Conservation (phyloP, 2,888 invertebrate species). For the Drosophila neonasuta region DNA sequence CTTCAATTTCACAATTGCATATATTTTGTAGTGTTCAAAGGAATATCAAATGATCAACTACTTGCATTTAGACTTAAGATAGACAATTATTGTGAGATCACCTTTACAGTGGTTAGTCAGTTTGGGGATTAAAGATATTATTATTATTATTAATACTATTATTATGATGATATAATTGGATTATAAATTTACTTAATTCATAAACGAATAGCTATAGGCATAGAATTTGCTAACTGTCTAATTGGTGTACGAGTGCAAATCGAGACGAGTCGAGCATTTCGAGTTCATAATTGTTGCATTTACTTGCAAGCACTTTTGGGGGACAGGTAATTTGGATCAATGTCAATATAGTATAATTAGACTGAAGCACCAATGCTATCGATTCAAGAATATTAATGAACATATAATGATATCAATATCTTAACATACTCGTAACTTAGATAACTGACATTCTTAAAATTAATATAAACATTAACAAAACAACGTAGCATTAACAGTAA, state of each 20-base stretch:
- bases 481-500: conserved; percentile 5
- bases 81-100: conserved; percentile 30
- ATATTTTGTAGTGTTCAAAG: conserved; percentile 12
- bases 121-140: conserved; percentile 19
- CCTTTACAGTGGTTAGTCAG: conserved; percentile 30
- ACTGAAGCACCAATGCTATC: conserved; percentile 46
- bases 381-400: conserved; percentile 42
- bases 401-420: conserved; percentile 23
- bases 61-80: conserved; percentile 20
- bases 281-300: not conserved
- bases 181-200: conserved; percentile 25
- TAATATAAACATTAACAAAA: conserved; percentile 5
- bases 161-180: conserved; percentile 7
- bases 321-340: conserved; percentile 29
- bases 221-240: conserved; percentile 18
- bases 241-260: conserved; percentile 5
- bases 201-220: conserved; percentile 22
- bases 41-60: conserved; percentile 20
- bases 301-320: conserved; percentile 4
- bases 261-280: not conserved
- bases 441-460: conserved; percentile 17
- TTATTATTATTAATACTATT: conserved; percentile 5
- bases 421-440: conserved; percentile 22
- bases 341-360: conserved; percentile 44
- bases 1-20: conserved; percentile 13